A percentile compares a stretch with the other conserved stretches of the same genome.
phyloP scores from a whole-genome alignment of 2,797 vertebrate species.

The Chaetophractus vellerosus region DNA sequence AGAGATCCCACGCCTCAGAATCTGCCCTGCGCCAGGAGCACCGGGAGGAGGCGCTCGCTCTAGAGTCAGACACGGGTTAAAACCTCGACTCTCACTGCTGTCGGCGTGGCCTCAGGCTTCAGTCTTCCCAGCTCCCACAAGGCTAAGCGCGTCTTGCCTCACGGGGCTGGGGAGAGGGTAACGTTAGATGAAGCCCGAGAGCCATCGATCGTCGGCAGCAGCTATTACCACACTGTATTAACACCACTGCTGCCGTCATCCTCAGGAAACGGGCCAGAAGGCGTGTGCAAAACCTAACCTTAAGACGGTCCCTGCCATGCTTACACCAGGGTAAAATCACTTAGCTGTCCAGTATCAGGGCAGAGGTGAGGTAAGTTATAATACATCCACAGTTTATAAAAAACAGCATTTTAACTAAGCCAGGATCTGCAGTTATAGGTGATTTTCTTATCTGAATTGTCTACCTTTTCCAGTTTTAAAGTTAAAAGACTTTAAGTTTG shows the following conservation, averaged over 20 bases:
- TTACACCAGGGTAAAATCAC: background rate
- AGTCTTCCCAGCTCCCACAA: background rate
- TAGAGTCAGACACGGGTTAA: background rate
- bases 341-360: rapidly evolving
- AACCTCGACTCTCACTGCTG: background rate
- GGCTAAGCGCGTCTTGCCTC: too few species aligned
- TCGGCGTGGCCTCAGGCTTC: background rate
- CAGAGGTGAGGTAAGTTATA: background rate
- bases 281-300: rapidly evolving
- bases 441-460: too few species aligned
- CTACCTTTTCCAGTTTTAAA: background rate
- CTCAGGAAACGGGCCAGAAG: background rate
- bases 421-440: background rate
- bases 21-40: rapidly evolving
- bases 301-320: rapidly evolving
- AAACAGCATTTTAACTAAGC: background rate
- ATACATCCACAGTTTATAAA: rapidly evolving
- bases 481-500: background rate
- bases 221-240: rapidly evolving
- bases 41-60: background rate
- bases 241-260: rapidly evolving
- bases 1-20: background rate
- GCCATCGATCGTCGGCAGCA: rapidly evolving
- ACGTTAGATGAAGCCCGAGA: rapidly evolving
- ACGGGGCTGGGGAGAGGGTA: background rate